These are phyloP conservation scores for Pipistrellus pygmaeus DNA, from an alignment of 2,797 vertebrate species.

Conservation along the genomic window DNA sequence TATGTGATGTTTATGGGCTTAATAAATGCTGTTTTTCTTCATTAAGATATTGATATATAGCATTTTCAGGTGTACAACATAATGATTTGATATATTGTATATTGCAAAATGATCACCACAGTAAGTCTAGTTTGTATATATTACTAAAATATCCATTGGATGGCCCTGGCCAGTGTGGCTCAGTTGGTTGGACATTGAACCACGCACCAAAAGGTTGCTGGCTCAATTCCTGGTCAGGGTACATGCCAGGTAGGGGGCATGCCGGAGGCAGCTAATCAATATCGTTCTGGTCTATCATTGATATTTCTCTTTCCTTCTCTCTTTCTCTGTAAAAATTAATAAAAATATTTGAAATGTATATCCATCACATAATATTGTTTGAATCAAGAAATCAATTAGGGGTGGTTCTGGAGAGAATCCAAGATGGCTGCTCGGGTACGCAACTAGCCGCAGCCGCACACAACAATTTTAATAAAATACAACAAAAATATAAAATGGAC, in stretches of 20 bases:
- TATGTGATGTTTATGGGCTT: neutral
- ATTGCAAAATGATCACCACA: neutral
- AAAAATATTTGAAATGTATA: neutral
- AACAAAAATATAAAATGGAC: no score
- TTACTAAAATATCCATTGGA: neutral
- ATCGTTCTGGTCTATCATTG: neutral
- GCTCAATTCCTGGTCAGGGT: neutral
- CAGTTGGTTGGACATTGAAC: neutral
- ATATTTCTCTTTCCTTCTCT: neutral
- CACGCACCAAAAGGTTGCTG: neutral
- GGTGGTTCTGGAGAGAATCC: no score
- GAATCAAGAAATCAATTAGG: slow-evolving; percentile 54
- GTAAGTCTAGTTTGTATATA: neutral
- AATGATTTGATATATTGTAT: neutral
- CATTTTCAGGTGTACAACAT: neutral
- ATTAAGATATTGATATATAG: neutral
- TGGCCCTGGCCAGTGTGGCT: neutral
- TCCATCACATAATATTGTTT: slow-evolving; percentile 1
- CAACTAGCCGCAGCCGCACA: no score
- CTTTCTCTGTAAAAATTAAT: neutral
- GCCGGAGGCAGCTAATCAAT: neutral
- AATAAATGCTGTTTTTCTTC: neutral
- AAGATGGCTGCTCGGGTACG: no score
- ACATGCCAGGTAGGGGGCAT: neutral
- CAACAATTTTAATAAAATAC: no score